phyloP scores from a whole-genome alignment of 2,888 invertebrate species.

The Cataglyphis altisquamis region DNA sequence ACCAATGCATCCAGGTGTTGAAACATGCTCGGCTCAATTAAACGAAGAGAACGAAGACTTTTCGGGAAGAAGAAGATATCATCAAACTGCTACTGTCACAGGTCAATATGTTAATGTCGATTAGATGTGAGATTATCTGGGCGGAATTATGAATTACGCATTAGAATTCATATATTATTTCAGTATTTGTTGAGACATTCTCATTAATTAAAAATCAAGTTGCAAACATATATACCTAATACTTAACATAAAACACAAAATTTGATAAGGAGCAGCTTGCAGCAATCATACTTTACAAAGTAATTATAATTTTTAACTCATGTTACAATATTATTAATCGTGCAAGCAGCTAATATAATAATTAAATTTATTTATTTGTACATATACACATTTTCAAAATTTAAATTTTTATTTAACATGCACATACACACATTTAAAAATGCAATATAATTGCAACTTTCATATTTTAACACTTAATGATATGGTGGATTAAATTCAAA shows the following conservation, averaged over 20 bases:
- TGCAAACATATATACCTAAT: neutral
- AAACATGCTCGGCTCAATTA: slow-evolving; percentile 94
- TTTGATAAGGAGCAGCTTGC: slow-evolving; percentile 24
- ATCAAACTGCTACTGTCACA: slow-evolving; percentile 95
- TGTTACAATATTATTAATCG: slow-evolving; percentile 47
- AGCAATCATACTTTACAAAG: slow-evolving; percentile 12
- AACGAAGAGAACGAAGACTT: slow-evolving; percentile 99
- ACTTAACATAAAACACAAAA: slow-evolving; percentile 7
- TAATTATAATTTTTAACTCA: slow-evolving; percentile 9
- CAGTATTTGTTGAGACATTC: neutral
- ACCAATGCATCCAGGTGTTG: slow-evolving; percentile 92
- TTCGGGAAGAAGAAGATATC: slow-evolving; percentile 96
- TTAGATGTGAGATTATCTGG: slow-evolving; percentile 54
- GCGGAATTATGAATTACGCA: neutral
- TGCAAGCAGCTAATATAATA: slow-evolving; percentile 67
- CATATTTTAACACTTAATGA: slow-evolving; percentile 47
- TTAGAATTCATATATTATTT: neutral
- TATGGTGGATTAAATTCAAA: slow-evolving; percentile 24
- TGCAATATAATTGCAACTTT: slow-evolving; percentile 56
- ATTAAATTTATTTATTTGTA: slow-evolving; percentile 57
- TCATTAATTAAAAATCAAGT: neutral
- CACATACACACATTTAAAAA: slow-evolving; percentile 44
- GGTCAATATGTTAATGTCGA: slow-evolving; percentile 89
- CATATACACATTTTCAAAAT: slow-evolving; percentile 52
- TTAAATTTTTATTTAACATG: slow-evolving; percentile 51